These are phyloP conservation scores for Silurus lanzhouensis DNA, from an alignment of 2,797 vertebrate genomes.

Conservation along the genomic window DNA sequence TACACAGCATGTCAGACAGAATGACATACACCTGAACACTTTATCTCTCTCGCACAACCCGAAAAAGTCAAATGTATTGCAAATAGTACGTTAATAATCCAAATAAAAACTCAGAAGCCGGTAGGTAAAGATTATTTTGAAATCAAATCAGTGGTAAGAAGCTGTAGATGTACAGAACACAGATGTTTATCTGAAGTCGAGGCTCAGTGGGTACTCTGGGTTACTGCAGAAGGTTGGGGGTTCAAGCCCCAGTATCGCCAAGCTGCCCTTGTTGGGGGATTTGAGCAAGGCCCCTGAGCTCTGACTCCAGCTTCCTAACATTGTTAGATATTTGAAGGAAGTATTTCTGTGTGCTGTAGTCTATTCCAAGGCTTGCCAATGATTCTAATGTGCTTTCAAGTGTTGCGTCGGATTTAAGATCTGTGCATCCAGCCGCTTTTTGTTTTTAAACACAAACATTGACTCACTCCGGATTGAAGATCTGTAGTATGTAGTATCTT, in stretches of 20 bases:
- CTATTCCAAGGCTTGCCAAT: neutral
- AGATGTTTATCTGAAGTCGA: too few relatives aligned
- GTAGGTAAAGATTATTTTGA: neutral
- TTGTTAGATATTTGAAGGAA: too few relatives aligned
- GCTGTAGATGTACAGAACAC: neutral
- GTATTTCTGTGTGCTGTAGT: too few relatives aligned
- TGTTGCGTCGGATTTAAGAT: neutral
- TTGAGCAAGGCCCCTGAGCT: too few relatives aligned
- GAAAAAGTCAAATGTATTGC: neutral
- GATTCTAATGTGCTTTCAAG: neutral
- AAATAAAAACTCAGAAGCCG: too few relatives aligned
- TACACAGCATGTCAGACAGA: neutral
- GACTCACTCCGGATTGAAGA: neutral
- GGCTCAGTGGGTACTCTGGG: too few relatives aligned
- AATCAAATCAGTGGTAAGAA: neutral
- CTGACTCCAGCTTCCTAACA: too few relatives aligned
- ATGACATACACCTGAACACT: neutral
- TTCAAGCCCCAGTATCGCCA: too few relatives aligned
- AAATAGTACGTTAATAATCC: neutral
- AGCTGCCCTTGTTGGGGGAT: too few relatives aligned
- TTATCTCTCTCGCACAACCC: neutral
- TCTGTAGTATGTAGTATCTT: neutral
- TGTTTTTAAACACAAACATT: neutral
- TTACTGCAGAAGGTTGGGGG: too few relatives aligned
- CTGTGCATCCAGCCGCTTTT: neutral